A percentile compares a stretch with the other conserved stretches of the same genome.
Conservation (phyloP, 2,888 invertebrate species). For the Caenorhabditis panamensis region DNA sequence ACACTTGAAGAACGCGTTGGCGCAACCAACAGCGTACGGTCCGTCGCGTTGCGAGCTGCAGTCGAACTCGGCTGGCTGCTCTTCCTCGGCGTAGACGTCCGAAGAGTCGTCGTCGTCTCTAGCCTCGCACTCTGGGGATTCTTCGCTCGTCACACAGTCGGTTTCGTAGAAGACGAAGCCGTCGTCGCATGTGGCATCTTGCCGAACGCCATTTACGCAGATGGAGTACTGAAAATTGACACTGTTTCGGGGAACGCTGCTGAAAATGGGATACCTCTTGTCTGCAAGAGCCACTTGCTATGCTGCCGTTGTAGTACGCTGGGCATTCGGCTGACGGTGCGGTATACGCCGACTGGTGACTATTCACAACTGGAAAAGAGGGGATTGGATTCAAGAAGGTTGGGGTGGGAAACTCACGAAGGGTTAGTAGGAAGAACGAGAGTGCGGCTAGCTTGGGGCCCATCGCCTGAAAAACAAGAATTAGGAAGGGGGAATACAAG, state of each 20-base stretch:
- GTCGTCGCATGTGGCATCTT: conserved; percentile 36
- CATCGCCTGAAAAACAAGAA: conserved; percentile 50
- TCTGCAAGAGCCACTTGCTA: conserved; percentile 49
- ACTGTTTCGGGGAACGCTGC: background rate
- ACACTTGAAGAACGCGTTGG: conserved; percentile 37
- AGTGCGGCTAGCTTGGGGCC: conserved; percentile 49
- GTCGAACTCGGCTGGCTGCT: conserved; percentile 22
- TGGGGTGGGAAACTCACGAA: conserved; percentile 34
- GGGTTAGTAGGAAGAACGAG: conserved; percentile 42
- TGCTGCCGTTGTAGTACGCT: conserved; percentile 38
- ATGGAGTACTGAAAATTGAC: conserved; percentile 45
- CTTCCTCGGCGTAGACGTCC: conserved; percentile 20
- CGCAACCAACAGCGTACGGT: conserved; percentile 25
- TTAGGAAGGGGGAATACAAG: background rate
- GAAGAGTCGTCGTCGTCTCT: conserved; percentile 16
- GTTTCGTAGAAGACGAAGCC: conserved; percentile 44
- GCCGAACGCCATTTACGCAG: conserved; percentile 52
- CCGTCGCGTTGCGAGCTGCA: conserved; percentile 40
- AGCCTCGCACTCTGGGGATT: conserved; percentile 50
- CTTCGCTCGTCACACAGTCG: conserved; percentile 29
- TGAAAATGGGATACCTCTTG: conserved; percentile 22
- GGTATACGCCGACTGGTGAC: conserved; percentile 18
- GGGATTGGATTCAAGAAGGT: background rate
- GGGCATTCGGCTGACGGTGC: conserved; percentile 30
- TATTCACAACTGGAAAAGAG: conserved; percentile 38